phyloP scores from a whole-genome alignment of 2,113 vertebrate genomes.

The Eptesicus fuscus region DNA sequence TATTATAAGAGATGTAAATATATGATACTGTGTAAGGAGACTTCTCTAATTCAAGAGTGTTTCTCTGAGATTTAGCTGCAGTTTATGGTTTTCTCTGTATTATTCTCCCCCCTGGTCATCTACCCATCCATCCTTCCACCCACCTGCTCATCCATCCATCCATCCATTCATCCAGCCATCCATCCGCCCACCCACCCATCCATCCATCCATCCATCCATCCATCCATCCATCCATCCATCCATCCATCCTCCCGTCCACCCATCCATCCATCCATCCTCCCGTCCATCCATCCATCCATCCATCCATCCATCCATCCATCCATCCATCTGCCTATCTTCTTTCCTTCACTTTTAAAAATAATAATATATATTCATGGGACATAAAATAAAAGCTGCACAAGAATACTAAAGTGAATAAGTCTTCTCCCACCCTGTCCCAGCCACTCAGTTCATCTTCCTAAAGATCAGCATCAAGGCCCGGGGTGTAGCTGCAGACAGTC shows the following conservation, averaged over 20 bases:
- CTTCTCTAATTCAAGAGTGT: background rate
- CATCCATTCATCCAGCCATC: too few relatives aligned
- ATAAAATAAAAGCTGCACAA: background rate
- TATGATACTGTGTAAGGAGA: background rate
- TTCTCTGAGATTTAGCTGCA: background rate
- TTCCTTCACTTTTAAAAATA: background rate
- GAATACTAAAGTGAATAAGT: background rate
- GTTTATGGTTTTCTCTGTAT: background rate
- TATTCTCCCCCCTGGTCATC: background rate
- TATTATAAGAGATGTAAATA: background rate
- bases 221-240: background rate
- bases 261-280: too few relatives aligned
- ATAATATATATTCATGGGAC: background rate
- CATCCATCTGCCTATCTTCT: background rate
- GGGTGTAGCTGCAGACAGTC: background rate
- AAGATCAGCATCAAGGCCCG: background rate
- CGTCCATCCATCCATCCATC: background rate
- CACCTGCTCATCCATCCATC: too few relatives aligned
- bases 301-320: background rate
- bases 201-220: background rate
- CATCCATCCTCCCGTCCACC: background rate
- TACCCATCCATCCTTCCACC: background rate
- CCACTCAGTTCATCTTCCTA: background rate
- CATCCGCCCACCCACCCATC: too few relatives aligned
- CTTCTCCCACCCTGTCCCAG: background rate